A percentile compares a stretch with the other conserved stretches of the same genome.
Conservation (phyloP, 2,113 vertebrate genomes). For the Martes martes region DNA sequence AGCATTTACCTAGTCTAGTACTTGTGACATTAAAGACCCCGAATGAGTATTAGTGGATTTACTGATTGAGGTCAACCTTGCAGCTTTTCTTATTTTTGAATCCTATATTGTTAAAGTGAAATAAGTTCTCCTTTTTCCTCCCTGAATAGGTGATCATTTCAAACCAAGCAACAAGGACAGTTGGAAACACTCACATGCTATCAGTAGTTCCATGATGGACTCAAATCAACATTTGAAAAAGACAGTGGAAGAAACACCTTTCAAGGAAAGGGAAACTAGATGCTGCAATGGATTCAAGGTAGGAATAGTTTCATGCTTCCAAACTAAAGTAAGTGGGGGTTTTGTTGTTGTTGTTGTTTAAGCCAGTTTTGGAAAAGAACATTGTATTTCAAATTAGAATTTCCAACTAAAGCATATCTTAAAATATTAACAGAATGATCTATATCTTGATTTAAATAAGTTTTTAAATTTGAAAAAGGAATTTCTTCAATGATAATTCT, state of each 20-base stretch:
- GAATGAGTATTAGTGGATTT: neutral
- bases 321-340: neutral
- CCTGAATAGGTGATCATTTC: slow-evolving; percentile 36
- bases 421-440: neutral
- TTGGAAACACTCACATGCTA: neutral
- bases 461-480: neutral
- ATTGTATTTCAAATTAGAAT: neutral
- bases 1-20: neutral
- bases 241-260: neutral
- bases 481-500: neutral
- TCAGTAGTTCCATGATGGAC: neutral
- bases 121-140: slow-evolving; percentile 29
- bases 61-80: neutral
- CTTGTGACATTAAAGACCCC: fast-evolving
- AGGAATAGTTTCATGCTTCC: neutral
- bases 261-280: slow-evolving; percentile 31
- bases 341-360: neutral
- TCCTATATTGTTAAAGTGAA: neutral
- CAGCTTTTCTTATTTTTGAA: neutral
- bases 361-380: neutral
- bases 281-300: slow-evolving; percentile 79
- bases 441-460: neutral
- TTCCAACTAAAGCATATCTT: neutral
- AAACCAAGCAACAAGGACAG: slow-evolving; percentile 32
- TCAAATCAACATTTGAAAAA: slow-evolving; percentile 51